phyloP scores from a whole-genome alignment of 2,113 vertebrate species.

The Strix aluco region DNA sequence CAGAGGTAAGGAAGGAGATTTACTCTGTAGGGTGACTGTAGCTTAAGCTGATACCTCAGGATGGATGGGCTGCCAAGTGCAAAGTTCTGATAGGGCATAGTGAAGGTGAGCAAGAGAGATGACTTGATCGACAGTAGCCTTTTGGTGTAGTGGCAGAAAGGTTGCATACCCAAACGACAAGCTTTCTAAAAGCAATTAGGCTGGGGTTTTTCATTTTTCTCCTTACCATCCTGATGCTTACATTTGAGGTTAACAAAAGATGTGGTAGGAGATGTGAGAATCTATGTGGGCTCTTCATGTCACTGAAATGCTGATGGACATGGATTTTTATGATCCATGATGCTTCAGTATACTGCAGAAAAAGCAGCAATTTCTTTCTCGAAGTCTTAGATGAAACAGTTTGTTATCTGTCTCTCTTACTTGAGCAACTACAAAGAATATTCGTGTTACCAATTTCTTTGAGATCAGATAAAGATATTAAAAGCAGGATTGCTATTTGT shows the following conservation, averaged over 20 bases:
- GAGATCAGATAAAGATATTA: background rate
- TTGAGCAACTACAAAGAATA: background rate
- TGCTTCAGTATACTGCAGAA: background rate
- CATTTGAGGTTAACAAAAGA: background rate
- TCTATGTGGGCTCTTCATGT: background rate
- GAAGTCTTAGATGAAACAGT: background rate
- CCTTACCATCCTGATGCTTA: background rate
- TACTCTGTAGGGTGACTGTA: background rate
- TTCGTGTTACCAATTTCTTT: background rate
- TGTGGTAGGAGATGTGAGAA: background rate
- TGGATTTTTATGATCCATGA: background rate
- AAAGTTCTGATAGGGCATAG: background rate
- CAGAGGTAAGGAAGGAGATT: background rate
- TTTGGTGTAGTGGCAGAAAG: background rate
- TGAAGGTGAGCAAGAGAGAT: background rate
- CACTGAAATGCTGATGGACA: background rate
- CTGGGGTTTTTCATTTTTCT: background rate
- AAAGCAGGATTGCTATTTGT: background rate
- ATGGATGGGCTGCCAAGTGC: background rate
- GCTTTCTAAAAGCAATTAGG: background rate
- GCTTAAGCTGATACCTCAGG: background rate
- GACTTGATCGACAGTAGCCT: background rate
- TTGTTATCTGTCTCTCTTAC: background rate
- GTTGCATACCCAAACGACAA: accelerated
- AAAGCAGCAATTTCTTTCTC: background rate